Evolutionary conservation across 1,140 invertebrate species (phyloP), one percentile per base, ranked within the genome.

Genomic region (Drosophila ficusphila): DNA sequence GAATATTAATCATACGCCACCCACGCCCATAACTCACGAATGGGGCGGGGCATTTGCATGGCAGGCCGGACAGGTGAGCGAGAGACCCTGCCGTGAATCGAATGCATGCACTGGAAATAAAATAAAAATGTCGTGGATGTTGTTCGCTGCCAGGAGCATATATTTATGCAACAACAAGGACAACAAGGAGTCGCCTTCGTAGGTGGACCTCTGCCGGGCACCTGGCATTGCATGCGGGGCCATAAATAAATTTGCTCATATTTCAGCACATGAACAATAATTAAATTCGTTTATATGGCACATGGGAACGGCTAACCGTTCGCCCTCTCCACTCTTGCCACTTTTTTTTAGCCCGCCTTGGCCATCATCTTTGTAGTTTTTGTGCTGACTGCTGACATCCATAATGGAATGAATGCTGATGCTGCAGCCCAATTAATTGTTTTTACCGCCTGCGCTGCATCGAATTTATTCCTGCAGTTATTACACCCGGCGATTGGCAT

Each of bases 181-280:
- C 76, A 79, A 61, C 68, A 69, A 60, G 52, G 57, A 77, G 18
- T 33, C 19, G 6, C 34, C 58, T 48, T 56, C 60, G 54, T 42
- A 44, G 54, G n/a, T 60, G 36, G 9, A 39, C 31, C 44, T 39
- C 53, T 18, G 54, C 21, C 60, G 54, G 54, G 29, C 60, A 61
- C 60, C 54, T 64, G 60, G 60, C 52, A 60, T 73, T 48, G 74
- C 67, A 74, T 79, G 70, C 54, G 61, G 33, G 38, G 74, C 82
- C 67, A 86, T 86, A 86, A 86, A 86, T 86, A 86, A 88, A 82
- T 88, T 88, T 81, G 38, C 73, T 78, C 82, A 82, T 86, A 86
- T 86, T 86, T 86, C 82, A 86, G 69, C 82, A 88, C 82, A 88
- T 86, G 82, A 82, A 88, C 82, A 86, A 86, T 86, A 86, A 86